Conservation (phyloP, 2,113 vertebrate species). For the Hyaena hyaena region DNA sequence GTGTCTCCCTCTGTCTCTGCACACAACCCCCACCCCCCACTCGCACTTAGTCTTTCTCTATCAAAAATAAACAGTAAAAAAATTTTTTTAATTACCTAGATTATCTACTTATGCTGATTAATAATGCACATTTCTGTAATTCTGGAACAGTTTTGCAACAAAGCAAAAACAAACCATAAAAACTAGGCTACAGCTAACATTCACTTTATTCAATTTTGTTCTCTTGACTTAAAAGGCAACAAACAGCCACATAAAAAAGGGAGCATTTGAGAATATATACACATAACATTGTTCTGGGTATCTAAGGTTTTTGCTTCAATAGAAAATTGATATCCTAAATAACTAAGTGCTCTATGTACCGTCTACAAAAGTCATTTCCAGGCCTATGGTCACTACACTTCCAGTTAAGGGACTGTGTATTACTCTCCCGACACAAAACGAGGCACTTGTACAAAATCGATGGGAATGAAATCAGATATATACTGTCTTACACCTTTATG, state of each 20-base stretch:
- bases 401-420: background rate
- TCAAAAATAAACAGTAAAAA: no score
- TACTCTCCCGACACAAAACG: constrained; percentile 51
- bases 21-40: no score
- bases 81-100: background rate
- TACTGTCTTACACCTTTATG: background rate
- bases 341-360: background rate
- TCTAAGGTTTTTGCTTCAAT: constrained; percentile 9
- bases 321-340: constrained; percentile 43
- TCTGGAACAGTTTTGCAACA: constrained; percentile 12
- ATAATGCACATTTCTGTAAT: background rate
- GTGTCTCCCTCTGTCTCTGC: no score
- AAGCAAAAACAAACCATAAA: constrained; percentile 42
- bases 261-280: constrained; percentile 46
- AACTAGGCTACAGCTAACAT: constrained; percentile 64
- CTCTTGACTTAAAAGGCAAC: constrained; percentile 72
- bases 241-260: constrained; percentile 65
- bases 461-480: background rate
- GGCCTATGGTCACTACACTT: background rate
- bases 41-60: no score
- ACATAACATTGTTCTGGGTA: constrained; percentile 32
- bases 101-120: background rate
- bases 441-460: constrained; percentile 52
- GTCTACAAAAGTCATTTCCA: constrained; percentile 2
- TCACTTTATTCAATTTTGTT: constrained; percentile 74